These are phyloP conservation scores for Clarias laeviceps DNA, from an alignment of 2,797 vertebrate genomes.

Conservation along the genomic window DNA sequence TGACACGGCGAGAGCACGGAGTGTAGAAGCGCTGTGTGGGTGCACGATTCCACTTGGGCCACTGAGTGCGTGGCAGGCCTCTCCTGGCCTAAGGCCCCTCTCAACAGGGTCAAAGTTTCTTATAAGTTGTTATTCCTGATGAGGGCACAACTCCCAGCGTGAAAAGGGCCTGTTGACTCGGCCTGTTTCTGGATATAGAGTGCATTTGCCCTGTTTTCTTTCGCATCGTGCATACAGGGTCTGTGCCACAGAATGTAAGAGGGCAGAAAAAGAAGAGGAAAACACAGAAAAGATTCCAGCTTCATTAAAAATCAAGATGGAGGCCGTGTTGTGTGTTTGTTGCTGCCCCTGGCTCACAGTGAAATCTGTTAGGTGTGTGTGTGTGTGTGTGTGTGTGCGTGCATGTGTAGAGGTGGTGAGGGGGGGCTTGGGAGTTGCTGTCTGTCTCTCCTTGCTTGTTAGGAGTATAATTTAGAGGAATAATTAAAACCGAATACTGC, in stretches of 20 bases:
- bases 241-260: conserved; percentile 44
- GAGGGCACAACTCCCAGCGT: conserved; percentile 49
- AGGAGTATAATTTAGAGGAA: conserved; percentile 99
- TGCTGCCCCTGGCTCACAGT: conserved; percentile 62
- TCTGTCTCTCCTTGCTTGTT: conserved; percentile 95
- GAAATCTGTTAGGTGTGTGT: conserved; percentile 71
- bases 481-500: conserved; percentile 99
- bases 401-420: not conserved
- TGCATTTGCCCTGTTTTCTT: conserved; percentile 51
- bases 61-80: conserved; percentile 59
- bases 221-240: not conserved
- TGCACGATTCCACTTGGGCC: conserved; percentile 27
- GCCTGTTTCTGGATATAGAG: conserved; percentile 55
- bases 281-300: conserved; percentile 30
- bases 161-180: conserved; percentile 56
- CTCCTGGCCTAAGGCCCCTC: conserved; percentile 66
- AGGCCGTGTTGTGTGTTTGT: conserved; percentile 66
- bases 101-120: conserved; percentile 60
- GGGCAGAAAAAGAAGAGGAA: conserved; percentile 25
- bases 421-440: conserved; percentile 55
- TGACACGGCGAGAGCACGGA: conserved; percentile 85
- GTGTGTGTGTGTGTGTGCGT: conserved; percentile 30
- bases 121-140: conserved; percentile 65
- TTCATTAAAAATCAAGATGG: conserved; percentile 63
- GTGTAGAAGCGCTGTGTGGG: conserved; percentile 16